Conservation (phyloP, 2,888 invertebrate genomes). For the Oscheius sp. region DNA sequence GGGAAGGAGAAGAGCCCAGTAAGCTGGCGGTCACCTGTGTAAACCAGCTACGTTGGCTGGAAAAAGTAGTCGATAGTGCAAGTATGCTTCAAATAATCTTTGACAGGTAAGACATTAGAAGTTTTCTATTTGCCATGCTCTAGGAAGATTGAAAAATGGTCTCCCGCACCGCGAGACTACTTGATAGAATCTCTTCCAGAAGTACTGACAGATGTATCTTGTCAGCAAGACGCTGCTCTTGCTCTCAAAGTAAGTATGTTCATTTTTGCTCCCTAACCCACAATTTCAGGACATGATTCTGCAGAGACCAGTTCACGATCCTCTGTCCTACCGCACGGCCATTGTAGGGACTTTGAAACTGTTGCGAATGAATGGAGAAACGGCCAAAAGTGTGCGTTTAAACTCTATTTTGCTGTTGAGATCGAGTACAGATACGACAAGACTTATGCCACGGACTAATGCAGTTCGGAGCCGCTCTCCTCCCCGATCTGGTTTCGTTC, state of each 20-base stretch:
- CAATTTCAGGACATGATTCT: slow-evolving; percentile 30
- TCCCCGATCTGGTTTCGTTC: slow-evolving; percentile 26
- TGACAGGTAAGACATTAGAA: slow-evolving; percentile 11
- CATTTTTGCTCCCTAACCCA: neutral
- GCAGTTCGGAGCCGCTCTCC: slow-evolving; percentile 20
- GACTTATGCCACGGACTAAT: slow-evolving; percentile 16
- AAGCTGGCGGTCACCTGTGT: slow-evolving; percentile 32
- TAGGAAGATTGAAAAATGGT: slow-evolving; percentile 35
- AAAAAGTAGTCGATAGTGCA: slow-evolving; percentile 24
- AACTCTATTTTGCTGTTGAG: neutral
- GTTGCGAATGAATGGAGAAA: slow-evolving; percentile 8
- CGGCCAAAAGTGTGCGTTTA: slow-evolving; percentile 12
- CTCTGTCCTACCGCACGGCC: slow-evolving; percentile 32
- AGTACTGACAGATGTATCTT: slow-evolving; percentile 20
- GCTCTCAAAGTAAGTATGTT: neutral
- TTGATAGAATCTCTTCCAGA: slow-evolving; percentile 34
- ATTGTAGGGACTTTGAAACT: slow-evolving; percentile 20
- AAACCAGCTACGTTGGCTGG: slow-evolving; percentile 29
- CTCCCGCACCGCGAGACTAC: slow-evolving; percentile 17
- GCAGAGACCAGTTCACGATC: neutral
- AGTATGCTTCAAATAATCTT: slow-evolving; percentile 30
- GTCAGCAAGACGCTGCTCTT: slow-evolving; percentile 29
- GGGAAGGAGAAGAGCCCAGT: slow-evolving; percentile 3
- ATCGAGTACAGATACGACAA: slow-evolving; percentile 19
- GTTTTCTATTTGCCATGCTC: neutral